Evolutionary conservation across 2,113 vertebrate species (phyloP).

Genomic region (Seriola quinqueradiata): DNA sequence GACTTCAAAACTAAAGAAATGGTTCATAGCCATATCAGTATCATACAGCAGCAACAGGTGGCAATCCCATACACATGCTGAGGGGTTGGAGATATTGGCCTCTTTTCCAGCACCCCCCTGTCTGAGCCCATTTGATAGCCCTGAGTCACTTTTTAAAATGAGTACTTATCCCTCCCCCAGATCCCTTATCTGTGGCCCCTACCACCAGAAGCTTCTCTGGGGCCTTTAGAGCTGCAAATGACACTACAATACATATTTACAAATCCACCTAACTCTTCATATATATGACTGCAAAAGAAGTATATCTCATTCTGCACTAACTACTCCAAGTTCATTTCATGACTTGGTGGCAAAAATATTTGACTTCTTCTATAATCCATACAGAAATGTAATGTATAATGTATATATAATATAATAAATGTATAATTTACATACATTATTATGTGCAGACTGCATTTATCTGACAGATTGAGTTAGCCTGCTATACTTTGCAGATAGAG

Average conservation of each 20-base stretch:
- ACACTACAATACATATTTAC: neutral
- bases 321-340: neutral
- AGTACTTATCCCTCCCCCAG: neutral
- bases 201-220: neutral
- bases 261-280: neutral
- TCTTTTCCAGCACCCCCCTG: constrained; percentile 2
- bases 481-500: no score
- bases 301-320: neutral
- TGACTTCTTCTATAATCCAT: no score
- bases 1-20: constrained; percentile 69
- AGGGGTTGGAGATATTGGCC: constrained; percentile 24
- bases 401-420: no score
- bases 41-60: constrained; percentile 76
- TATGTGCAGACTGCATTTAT: no score
- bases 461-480: no score
- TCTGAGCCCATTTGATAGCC: constrained; percentile 9
- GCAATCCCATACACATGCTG: constrained; percentile 29
- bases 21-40: constrained; percentile 74
- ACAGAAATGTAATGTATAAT: no score
- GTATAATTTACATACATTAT: no score
- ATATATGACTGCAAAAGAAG: neutral
- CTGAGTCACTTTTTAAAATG: constrained; percentile 29
- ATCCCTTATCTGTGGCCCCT: neutral
- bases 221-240: neutral
- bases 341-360: no score